Evolutionary conservation across 2,888 invertebrate genomes (phyloP).

Genomic region (Invenusta paracnida): DNA sequence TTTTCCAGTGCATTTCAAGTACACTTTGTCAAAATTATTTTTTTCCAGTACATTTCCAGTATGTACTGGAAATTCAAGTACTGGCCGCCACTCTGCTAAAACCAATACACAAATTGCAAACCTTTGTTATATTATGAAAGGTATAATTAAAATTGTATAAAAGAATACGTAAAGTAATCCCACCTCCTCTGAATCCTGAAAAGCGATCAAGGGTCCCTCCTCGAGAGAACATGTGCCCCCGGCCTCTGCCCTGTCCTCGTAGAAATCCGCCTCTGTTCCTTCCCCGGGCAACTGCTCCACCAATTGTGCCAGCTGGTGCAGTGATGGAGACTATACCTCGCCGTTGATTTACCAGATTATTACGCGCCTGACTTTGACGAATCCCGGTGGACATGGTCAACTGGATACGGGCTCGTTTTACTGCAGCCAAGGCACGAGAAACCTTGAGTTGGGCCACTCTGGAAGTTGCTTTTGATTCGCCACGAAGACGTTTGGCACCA

Average conservation of each 20-base stretch:
- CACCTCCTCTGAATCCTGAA: not conserved
- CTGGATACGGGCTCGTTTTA: not conserved
- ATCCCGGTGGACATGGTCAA: not conserved
- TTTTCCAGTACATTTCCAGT: too few relatives aligned
- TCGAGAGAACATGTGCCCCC: not conserved
- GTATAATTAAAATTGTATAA: too few relatives aligned
- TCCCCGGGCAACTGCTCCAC: not conserved
- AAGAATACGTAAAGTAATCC: not conserved
- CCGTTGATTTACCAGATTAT: conserved; percentile 8
- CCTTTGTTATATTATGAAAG: too few relatives aligned
- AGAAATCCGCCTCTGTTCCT: not conserved
- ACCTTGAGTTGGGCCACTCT: not conserved
- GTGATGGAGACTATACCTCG: not conserved
- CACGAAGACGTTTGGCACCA: not conserved
- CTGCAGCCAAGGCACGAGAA: not conserved
- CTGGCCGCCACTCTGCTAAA: too few relatives aligned
- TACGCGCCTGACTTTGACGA: not conserved
- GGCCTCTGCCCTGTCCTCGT: not conserved
- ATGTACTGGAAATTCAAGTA: too few relatives aligned
- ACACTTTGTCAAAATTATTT: too few relatives aligned
- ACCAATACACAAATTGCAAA: too few relatives aligned
- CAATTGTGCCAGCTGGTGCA: not conserved
- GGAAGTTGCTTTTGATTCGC: not conserved
- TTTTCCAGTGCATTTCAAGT: too few relatives aligned
- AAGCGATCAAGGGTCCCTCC: not conserved